phyloP scores from a whole-genome alignment of 2,797 vertebrate species.

The Mormyrus hasselquistii region DNA sequence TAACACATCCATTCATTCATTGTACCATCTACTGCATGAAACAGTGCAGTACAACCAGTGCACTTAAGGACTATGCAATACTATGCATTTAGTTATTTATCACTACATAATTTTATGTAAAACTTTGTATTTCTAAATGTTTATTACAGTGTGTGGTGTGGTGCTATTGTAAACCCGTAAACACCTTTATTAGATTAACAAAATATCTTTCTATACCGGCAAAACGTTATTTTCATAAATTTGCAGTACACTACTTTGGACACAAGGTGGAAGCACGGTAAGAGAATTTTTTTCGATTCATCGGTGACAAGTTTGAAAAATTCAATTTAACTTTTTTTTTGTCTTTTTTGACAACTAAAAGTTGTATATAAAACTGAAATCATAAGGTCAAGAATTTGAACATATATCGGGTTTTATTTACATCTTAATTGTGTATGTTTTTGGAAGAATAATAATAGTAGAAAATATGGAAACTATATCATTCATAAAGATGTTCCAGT shows the following conservation, averaged over 20 bases:
- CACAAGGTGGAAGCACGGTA: neutral
- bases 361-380: neutral
- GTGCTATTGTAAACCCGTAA: neutral
- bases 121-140: neutral
- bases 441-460: neutral
- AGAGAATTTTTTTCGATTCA: neutral
- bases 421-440: neutral
- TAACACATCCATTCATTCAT: neutral
- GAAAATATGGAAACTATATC: neutral
- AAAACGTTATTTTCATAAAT: neutral
- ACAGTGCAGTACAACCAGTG: neutral
- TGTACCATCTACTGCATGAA: neutral
- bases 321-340: neutral
- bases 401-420: neutral
- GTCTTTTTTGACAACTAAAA: neutral
- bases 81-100: neutral
- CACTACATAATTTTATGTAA: neutral
- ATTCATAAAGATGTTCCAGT: neutral
- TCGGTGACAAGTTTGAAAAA: neutral
- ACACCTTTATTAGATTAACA: neutral
- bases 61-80: neutral
- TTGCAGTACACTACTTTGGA: neutral
- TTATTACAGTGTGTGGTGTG: neutral
- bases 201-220: neutral
- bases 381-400: neutral